phyloP scores from a whole-genome alignment of 2,797 vertebrate species.

The Antrozous pallidus region DNA sequence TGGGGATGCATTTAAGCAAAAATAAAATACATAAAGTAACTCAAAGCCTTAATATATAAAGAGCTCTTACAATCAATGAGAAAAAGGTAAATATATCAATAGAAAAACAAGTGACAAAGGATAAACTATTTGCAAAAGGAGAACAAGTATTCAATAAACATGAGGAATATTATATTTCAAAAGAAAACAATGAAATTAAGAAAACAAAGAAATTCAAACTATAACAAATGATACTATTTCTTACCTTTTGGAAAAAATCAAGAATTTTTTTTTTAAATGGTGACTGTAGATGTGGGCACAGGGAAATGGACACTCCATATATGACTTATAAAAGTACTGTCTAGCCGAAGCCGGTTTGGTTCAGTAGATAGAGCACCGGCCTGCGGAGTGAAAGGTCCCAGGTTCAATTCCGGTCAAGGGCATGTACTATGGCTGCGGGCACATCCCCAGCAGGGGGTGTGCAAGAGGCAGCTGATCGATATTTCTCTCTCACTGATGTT shows the following conservation, averaged over 20 bases:
- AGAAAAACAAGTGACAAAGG: slow-evolving; percentile 34
- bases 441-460: too few relatives aligned
- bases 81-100: background rate
- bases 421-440: too few relatives aligned
- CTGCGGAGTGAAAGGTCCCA: too few relatives aligned
- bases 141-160: background rate
- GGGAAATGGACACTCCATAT: background rate
- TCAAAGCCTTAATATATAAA: slow-evolving; percentile 6
- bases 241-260: slow-evolving; percentile 13
- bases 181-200: background rate
- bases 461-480: too few relatives aligned
- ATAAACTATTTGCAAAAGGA: slow-evolving; percentile 15
- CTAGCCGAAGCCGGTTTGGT: too few relatives aligned
- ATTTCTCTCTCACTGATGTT: too few relatives aligned
- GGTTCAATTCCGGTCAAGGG: too few relatives aligned
- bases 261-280: background rate
- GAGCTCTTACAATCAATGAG: background rate
- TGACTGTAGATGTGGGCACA: background rate
- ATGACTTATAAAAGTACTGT: background rate
- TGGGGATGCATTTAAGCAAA: background rate
- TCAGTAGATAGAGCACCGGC: too few relatives aligned
- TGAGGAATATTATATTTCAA: slow-evolving; percentile 12
- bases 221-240: background rate
- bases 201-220: slow-evolving; percentile 31
- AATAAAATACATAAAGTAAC: background rate